Evolutionary conservation across 1,140 invertebrate species (phyloP), one percentile per base, ranked within the genome.

Genomic region (Ganaspis sp.): DNA sequence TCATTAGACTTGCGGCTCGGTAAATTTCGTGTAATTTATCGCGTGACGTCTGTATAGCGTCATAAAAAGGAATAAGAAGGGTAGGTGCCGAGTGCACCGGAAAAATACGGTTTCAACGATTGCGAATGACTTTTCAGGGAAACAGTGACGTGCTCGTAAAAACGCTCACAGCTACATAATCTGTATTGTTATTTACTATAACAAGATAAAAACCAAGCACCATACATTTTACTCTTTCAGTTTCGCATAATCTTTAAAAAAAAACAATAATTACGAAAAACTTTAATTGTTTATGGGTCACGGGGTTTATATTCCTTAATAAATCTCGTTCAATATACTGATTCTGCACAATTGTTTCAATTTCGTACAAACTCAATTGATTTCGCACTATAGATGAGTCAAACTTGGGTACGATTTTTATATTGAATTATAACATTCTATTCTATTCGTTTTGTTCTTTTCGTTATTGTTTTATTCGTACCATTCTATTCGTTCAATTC

Each of bases 11-110:
- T 73, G 69, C 72, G 71, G 54, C 42, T 42, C 73, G 76, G 64
- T 70, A 74, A 79, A 79, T 80, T 82, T 78, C 78, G 54, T 76
- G 72, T 80, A 82, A 82, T 82, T 82, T 82, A 82, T 80, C 73
- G 81, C 81, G 81, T 80, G 81, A 82, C 78, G 76, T 29, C 45
- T 72, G 58, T 74, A 76, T 73, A 64, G 69, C 40, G 53, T 64
- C 69, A 70, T 78, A 64, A 64, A 64, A 64, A 64, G 58, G 58
- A 64, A 64, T 64, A 42, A 70, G 69, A 53, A 49, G 69, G 73
- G 72, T 75, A 79, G 81, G 78, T 77, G 74, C 38, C 70, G 76
- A 76, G 76, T 75, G 78, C 78, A 76, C 69, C 72, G 81, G 74
- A 54, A 76, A 80, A 80, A 79, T 79, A 75, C 79, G 77, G 73